Base-by-base conservation (phyloP, 1,140 invertebrate species). In the Bombus superbus region DNA sequence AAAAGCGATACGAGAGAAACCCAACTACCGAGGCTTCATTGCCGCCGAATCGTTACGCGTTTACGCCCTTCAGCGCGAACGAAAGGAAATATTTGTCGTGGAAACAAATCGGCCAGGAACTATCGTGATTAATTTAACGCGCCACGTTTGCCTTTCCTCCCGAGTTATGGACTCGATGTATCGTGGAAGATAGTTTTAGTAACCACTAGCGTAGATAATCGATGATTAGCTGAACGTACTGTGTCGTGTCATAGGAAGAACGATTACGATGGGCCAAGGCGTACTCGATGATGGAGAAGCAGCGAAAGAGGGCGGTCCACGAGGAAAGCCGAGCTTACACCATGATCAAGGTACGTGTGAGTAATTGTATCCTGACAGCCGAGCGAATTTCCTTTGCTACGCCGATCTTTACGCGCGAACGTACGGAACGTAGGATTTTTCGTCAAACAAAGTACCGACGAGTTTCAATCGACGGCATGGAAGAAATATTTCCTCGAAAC, bases 271-370 rank as follows among this genome's bases (percentile, higher is more conserved):
- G 89, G 86, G 84, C 88, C 22, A 86, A 87, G 69, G 86, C 81
- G 35, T 69, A 89, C 76, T 66, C 62, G 53, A 75, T 69, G 64
- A 81, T 62, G 42, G 85, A 90, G 35, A 87, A 71, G 59, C 84
- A 89, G 53, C 87, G 75, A 47, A 91, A 92, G 75, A 91, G 91
- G 42, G 89, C 91, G 9, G 91, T 88, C 53, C 86, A 90, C 3
- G 92, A 90, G n/a, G 94, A 94, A 81, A 95, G 94, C 88, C 89
- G 88, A 81, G 94, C 94, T n/a, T 95, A 94, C 74, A 92, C 92
- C 13, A 90, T 94, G 71, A 93, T 95, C 72, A 95, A 94, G 90
- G 94, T 92, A 82, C 86, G 88, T 87, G 59, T 87, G 59, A 47
- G 42, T 69, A 73, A 73, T 57, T 47, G 25, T 57, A 47, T 47